These are phyloP conservation scores for Sympetrum striolatum DNA, from an alignment of 2,888 invertebrate genomes.

Conservation along the genomic window DNA sequence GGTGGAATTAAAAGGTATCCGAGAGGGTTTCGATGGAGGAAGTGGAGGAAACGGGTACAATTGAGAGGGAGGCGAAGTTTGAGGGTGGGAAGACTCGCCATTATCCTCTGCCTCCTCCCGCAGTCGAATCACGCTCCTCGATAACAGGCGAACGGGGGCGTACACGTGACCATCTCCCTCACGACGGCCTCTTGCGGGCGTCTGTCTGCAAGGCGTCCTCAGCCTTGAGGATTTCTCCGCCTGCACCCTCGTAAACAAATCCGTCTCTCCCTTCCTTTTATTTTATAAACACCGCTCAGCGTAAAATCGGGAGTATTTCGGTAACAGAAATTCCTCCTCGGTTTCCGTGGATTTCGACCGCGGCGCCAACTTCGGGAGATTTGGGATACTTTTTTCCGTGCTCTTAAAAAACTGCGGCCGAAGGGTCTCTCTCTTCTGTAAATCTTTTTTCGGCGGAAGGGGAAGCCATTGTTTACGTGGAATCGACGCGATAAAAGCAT, in stretches of 20 bases:
- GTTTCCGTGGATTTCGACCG: background rate
- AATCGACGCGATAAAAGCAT: background rate
- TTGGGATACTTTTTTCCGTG: background rate
- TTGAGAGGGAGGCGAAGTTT: background rate
- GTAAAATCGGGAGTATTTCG: background rate
- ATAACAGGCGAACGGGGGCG: constrained; percentile 37
- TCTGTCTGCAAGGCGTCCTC: background rate
- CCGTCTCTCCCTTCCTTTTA: background rate
- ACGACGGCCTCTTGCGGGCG: background rate
- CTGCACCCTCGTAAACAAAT: background rate
- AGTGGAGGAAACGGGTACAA: background rate
- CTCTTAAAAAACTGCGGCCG: background rate
- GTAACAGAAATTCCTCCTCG: background rate
- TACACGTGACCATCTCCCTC: background rate
- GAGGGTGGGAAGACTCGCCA: background rate
- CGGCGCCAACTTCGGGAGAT: background rate
- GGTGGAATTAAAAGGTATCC: background rate
- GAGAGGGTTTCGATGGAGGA: background rate
- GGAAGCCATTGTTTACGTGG: constrained; percentile 12
- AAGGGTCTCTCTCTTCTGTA: background rate
- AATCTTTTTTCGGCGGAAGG: constrained; percentile 3
- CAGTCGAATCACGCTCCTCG: constrained; percentile 37
- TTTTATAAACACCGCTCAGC: background rate
- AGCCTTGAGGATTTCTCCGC: background rate
- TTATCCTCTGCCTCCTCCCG: constrained; percentile 18